A percentile compares a stretch with the other conserved stretches of the same genome.
Conservation (phyloP, 2,113 vertebrate genomes). For the Bubalus kerabau region DNA sequence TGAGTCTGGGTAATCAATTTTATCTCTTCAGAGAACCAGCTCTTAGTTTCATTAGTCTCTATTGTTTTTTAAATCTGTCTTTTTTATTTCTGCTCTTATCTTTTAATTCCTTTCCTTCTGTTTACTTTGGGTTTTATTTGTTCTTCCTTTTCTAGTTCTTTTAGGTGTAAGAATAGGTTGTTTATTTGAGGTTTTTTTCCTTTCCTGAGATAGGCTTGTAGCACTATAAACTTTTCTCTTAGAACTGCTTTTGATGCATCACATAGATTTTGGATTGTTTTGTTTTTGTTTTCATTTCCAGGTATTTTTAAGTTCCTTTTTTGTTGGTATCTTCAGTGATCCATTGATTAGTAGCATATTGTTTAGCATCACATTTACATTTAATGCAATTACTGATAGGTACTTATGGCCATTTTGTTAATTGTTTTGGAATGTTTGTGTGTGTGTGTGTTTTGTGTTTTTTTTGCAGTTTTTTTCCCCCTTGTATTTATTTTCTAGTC, state of each 20-base stretch:
- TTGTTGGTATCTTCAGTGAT: background rate
- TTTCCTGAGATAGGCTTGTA: background rate
- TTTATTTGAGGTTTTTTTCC: background rate
- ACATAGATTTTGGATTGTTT: background rate
- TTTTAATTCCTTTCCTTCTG: background rate
- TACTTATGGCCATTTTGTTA: background rate
- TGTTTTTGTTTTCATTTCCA: background rate
- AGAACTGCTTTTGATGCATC: background rate
- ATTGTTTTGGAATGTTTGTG: background rate
- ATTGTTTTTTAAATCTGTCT: background rate
- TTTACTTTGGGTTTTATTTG: background rate
- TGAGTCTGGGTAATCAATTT: background rate
- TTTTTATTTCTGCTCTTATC: background rate
- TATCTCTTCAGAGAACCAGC: background rate
- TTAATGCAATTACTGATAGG: background rate
- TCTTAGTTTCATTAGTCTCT: background rate
- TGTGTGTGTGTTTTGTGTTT: background rate
- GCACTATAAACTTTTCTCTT: background rate
- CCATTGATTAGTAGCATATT: background rate
- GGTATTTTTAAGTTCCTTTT: background rate
- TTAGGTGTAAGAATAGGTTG: background rate
- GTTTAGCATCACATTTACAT: background rate
- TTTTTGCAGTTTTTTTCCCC: background rate
- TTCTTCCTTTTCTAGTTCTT: background rate
- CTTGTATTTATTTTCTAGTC: background rate